Conservation (phyloP, 1,140 invertebrate genomes). For the Episyrphus balteatus region DNA sequence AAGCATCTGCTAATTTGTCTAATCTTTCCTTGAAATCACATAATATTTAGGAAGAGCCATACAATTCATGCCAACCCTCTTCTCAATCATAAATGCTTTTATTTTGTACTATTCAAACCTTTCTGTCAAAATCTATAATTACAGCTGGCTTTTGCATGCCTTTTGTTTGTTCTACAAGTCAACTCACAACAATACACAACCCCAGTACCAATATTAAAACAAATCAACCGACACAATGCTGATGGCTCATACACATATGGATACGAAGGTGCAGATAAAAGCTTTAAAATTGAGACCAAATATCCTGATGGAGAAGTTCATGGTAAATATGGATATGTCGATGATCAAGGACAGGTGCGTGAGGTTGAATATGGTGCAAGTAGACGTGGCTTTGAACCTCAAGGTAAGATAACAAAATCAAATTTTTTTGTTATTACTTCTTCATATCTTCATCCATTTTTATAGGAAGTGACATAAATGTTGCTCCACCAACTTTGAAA, state of each 20-base stretch:
- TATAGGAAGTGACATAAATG: constrained; percentile 62
- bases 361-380: constrained; percentile 82
- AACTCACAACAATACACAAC: constrained; percentile 39
- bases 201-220: constrained; percentile 69
- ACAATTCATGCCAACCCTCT: no score
- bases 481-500: constrained; percentile 58
- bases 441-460: constrained; percentile 6
- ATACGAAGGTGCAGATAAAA: constrained; percentile 81
- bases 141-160: constrained; percentile 11
- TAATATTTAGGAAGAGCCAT: no score
- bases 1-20: no score
- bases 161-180: constrained; percentile 22
- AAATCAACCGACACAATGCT: constrained; percentile 78
- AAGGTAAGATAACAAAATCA: constrained; percentile 43
- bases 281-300: constrained; percentile 85
- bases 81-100: no score
- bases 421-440: background rate
- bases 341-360: constrained; percentile 62
- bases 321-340: constrained; percentile 57
- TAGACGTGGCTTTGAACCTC: constrained; percentile 73
- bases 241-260: constrained; percentile 80
- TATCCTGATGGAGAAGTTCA: constrained; percentile 69
- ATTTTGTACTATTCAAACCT: no score
- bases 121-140: no score
- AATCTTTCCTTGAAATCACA: no score